Evolutionary conservation across 2,113 vertebrate species (phyloP), one percentile per base, ranked within the genome.

Genomic region (Odobenus rosmarus): DNA sequence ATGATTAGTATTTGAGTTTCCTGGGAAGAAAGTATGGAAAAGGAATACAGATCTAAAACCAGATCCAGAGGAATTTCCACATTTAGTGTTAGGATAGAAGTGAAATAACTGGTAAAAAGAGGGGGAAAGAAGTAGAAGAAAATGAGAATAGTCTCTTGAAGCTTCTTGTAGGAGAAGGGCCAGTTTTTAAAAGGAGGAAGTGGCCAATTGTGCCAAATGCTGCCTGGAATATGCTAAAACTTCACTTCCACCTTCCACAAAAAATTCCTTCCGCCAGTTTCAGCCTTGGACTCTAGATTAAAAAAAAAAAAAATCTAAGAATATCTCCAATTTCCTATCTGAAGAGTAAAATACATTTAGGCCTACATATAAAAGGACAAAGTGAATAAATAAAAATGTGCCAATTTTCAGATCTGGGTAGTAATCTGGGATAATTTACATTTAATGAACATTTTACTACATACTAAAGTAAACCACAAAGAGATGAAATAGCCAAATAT

Each of bases 41-140:
- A 89, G 4, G 2, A n/a, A 69, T 11, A 72, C 6, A 13, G 14
- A 88, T 79, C 26, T 46, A 85, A 84, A 95, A 79, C 12, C 36
- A 96, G 62, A 86, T 39, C 26, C 79, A 92, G 69, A 92, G 28
- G 11, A 88, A 89, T 77, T 46, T 6, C 55, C 18, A 77, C 23
- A 97, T 93, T 53, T 90, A 90, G 87, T 97, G 95, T 94, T 57
- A 79, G 89, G 69, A 88, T 49, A 81, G 19, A 90, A 93, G 42
- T 46, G 24, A 76, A 42, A 98, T 98, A 98, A 95, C 86, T 4
- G 64, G 19, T 9, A 11, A 86, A 85, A 92, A 36, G 39, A 80
- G 4, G 15, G 26, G 3, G 1, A 62, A 80, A 80, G 51, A 95
- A 24, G 62, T 62, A 85, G 24, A 71, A 82, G 59, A 94, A 57